Percentiles rank a stretch among this genome's conserved stretches.
These are phyloP conservation scores for Abrostola triplasia DNA, from an alignment of 2,888 invertebrate species.

Conservation along the genomic window DNA sequence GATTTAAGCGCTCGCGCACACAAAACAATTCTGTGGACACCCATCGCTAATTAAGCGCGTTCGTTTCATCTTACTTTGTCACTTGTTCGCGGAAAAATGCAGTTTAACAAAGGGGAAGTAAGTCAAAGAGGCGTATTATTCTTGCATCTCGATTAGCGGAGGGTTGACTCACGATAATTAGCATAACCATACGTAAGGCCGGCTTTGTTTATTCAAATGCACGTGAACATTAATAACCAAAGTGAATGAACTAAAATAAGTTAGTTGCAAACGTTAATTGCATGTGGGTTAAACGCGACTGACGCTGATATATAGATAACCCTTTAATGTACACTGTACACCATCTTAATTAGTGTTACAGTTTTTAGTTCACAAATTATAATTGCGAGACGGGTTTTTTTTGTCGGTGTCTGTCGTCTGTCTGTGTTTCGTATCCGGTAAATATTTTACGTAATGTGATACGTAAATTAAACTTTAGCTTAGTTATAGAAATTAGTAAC, in stretches of 20 bases:
- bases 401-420: too few relatives aligned
- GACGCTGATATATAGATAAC: too few relatives aligned
- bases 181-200: conserved; percentile 39
- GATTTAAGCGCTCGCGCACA: conserved; percentile 12
- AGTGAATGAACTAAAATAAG: conserved; percentile 26
- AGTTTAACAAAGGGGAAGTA: conserved; percentile 74
- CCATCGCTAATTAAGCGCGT: conserved; percentile 75
- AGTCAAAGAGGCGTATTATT: conserved; percentile 70
- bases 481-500: too few relatives aligned
- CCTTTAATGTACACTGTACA: too few relatives aligned
- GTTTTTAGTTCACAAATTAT: too few relatives aligned
- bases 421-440: too few relatives aligned
- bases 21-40: conserved; percentile 59
- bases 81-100: conserved; percentile 79
- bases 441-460: too few relatives aligned
- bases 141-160: conserved; percentile 57
- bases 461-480: too few relatives aligned
- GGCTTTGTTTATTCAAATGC: conserved; percentile 30
- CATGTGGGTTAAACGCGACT: too few relatives aligned
- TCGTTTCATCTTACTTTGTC: conserved; percentile 80
- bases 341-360: too few relatives aligned
- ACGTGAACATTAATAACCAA: conserved; percentile 23
- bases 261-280: not conserved
- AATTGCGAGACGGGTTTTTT: too few relatives aligned
- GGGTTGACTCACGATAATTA: conserved; percentile 54